These are phyloP conservation scores for Phyllotreta cruciferae DNA, from an alignment of 2,888 invertebrate species.

Conservation along the genomic window DNA sequence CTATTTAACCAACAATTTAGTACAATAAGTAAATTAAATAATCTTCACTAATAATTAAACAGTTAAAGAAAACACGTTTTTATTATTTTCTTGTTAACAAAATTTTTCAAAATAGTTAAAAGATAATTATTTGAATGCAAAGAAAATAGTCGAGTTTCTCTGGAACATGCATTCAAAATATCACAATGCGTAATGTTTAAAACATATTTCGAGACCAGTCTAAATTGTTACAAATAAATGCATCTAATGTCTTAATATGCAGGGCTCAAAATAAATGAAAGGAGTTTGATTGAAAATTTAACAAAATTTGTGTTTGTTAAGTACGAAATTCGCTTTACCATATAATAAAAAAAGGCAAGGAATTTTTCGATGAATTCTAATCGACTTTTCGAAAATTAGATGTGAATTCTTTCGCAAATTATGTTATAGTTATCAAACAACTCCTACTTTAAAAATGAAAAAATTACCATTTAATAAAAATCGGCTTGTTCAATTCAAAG, in stretches of 20 bases:
- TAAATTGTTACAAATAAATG: constrained; percentile 40
- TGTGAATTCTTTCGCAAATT: no score
- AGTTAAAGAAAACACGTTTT: not conserved
- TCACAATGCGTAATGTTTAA: constrained; percentile 38
- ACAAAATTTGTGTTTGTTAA: not conserved
- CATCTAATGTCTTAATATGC: constrained; percentile 21
- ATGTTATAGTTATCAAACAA: no score
- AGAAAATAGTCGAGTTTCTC: constrained; percentile 55
- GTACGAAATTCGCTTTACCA: not conserved
- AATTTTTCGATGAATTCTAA: no score
- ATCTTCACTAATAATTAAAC: no score
- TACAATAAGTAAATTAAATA: no score
- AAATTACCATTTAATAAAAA: constrained; percentile 6
- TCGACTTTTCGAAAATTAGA: no score
- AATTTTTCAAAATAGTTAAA: constrained; percentile 31
- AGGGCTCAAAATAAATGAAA: not conserved
- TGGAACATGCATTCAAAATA: constrained; percentile 47
- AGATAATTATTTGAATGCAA: constrained; percentile 44
- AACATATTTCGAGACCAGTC: constrained; percentile 31
- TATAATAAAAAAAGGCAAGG: no score
- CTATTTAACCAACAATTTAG: no score
- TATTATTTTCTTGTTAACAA: constrained; percentile 5
- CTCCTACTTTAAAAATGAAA: no score
- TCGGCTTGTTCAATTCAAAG: not conserved
- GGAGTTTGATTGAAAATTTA: not conserved